Base-by-base conservation (phyloP, 2,888 invertebrate species). In the Pharmacophagus antenor region DNA sequence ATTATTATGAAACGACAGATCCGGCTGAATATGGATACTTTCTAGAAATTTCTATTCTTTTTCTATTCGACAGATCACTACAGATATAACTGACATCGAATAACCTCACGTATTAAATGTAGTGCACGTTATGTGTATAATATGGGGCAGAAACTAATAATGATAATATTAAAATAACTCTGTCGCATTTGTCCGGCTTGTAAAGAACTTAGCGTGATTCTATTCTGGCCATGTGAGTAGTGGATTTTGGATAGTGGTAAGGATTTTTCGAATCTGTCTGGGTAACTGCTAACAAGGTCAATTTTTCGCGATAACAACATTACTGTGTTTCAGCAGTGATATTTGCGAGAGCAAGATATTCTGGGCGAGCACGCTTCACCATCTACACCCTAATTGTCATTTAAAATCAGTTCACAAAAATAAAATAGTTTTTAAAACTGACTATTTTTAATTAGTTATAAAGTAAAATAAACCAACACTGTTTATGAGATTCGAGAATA, bases 41-140 rank as follows among this genome's bases (percentile, higher is more conserved):
- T 79, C 76, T 74, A 71, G 68, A 68, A 64, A 70, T 73, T 71
- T 64, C 61, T 70, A 65, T 67, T 61, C 58, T 60, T 64, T 62
- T 46, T 62, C 42, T 55, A 22, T 8, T 52, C 51, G 15, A 46
- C 20, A 41, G 37, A n/a, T 37, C 15, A 37, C 37, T 37, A 27
- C 2, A 31, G 27, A 2, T 17, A 31, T 23, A 50, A 10, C 20
- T 15, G 4, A 18, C 50, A 12, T n/a, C 37, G 42, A 18, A 8
- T 44, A 20, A 44, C 8, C 42, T 18, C 37, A n/a, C n/a, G 42
- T 42, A 17, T 8, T 42, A 2, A 42, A 17, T 17, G 18, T 42
- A 15, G 42, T 42, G 12, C 17, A 50, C 2, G 37, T 37, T 3
- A 15, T 37, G 12, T 31, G n/a, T n/a, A n/a, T n/a, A n/a, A n/a